Percentiles rank a stretch among this genome's conserved stretches.
Conservation (phyloP, 2,113 vertebrate genomes). For the Pampusana beccarii region DNA sequence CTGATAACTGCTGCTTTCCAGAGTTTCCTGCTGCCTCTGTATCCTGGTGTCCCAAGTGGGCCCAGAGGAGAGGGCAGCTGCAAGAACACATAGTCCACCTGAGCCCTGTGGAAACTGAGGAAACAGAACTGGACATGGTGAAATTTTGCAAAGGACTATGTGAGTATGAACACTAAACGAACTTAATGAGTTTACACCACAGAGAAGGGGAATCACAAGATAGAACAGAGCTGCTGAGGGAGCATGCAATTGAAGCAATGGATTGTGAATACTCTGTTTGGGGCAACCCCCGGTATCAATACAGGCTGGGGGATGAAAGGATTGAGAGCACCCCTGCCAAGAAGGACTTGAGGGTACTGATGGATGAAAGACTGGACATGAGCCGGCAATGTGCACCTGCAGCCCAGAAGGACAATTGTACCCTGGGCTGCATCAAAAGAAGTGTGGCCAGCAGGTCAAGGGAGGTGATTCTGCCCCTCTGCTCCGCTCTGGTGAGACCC, state of each 20-base stretch:
- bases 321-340: too few species aligned
- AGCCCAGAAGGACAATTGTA: too few species aligned
- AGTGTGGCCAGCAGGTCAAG: too few species aligned
- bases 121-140: background rate
- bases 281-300: too few species aligned
- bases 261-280: background rate
- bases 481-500: too few species aligned
- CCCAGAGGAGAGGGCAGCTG: background rate
- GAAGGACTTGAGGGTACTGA: too few species aligned
- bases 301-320: too few species aligned
- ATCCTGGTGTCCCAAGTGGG: background rate
- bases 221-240: background rate
- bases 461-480: too few species aligned
- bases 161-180: background rate
- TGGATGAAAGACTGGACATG: too few species aligned
- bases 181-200: background rate
- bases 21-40: background rate
- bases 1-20: background rate
- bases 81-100: background rate
- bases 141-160: background rate
- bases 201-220: background rate
- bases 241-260: background rate
- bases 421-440: too few species aligned
- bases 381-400: too few species aligned
- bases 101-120: background rate